Base-by-base conservation (phyloP, 2,113 vertebrate genomes). In the Misgurnus anguillicaudatus region DNA sequence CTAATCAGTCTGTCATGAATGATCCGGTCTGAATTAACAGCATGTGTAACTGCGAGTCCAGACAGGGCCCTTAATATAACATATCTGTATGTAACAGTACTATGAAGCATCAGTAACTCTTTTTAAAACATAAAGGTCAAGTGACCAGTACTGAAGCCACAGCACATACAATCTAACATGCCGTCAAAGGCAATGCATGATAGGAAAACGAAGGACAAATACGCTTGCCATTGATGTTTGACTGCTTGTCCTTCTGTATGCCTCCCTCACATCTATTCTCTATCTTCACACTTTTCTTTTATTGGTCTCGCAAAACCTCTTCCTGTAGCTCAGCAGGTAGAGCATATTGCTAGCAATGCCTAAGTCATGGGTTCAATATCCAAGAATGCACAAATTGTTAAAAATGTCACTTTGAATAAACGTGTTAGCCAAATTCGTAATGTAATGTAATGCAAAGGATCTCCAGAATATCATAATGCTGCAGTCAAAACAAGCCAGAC, bases 211-310 rank as follows among this genome's bases (percentile, higher is more conserved):
- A 58, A 71, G 76, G 41, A 83, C 75, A 78, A 85, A 90, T 95
- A 98, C 95, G 95, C 96, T 97, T 97, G 95, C 94, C 95, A 95
- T 97, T 96, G 96, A 97, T 89, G 85, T 39, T 91, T 88, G 93
- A 91, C 95, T 95, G 94, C 93, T 83, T 87, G 89, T 80, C 31
- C 76, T 62, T 58, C 77, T 53, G 9, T 24, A 60, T 11, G 19
- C n/a, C 51, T n/a, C 72, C 45, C 45, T 39, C 75, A 82, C 84
- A 82, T 83, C 77, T 84, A 84, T 42, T 82, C 83, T 83, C 87
- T 61, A 31, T 70, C 60, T 19, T 51, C 75, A 63, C 36, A 19
- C 38, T 8, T 38, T 74, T 53, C 36, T 14, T 65, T 62, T 62
- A 19, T 4, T 16, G 3, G 13, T 41, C 19, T 14, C 42, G 19